Evolutionary conservation across 2,797 vertebrate species (phyloP).

Genomic region (Microctenopoma lineatum): DNA sequence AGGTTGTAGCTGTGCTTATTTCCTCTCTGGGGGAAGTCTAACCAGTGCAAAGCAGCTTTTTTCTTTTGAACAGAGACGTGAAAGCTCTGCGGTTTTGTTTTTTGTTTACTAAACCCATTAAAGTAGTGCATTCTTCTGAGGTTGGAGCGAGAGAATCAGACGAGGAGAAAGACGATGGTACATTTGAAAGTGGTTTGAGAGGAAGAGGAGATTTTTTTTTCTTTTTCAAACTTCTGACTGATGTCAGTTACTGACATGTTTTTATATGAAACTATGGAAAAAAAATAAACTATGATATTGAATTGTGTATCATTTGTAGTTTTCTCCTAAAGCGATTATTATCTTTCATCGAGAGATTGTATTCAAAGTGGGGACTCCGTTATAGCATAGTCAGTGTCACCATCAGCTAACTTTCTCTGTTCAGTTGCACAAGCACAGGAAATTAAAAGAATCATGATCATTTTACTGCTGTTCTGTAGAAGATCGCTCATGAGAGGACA

Average conservation of each 20-base stretch:
- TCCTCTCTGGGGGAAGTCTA: constrained; percentile 74
- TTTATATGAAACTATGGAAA: constrained; percentile 72
- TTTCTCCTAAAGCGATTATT: constrained; percentile 57
- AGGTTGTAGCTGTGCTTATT: constrained; percentile 80
- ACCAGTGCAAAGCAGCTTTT: constrained; percentile 82
- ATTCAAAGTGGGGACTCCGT: constrained; percentile 40
- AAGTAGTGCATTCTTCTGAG: constrained; percentile 82
- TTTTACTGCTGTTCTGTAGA: constrained; percentile 50
- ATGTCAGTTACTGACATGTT: constrained; percentile 85
- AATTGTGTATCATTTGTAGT: constrained; percentile 79
- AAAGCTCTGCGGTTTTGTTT: constrained; percentile 66
- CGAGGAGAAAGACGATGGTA: constrained; percentile 71
- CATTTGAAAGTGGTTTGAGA: constrained; percentile 80
- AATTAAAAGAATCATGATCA: constrained; percentile 6
- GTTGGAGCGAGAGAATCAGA: constrained; percentile 71
- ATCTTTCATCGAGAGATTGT: constrained; percentile 45
- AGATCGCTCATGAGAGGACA: constrained; percentile 33
- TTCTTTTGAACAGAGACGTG: constrained; percentile 59
- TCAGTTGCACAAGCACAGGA: constrained; percentile 42
- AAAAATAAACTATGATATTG: constrained; percentile 77
- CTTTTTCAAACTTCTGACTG: constrained; percentile 76
- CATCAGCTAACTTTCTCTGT: constrained; percentile 31
- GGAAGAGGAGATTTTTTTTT: constrained; percentile 65
- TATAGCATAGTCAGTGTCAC: constrained; percentile 62
- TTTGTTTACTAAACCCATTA: constrained; percentile 84